Evolutionary conservation across 2,797 vertebrate genomes (phyloP), one percentile per base, ranked within the genome.

Genomic region (Protonibea diacanthus): DNA sequence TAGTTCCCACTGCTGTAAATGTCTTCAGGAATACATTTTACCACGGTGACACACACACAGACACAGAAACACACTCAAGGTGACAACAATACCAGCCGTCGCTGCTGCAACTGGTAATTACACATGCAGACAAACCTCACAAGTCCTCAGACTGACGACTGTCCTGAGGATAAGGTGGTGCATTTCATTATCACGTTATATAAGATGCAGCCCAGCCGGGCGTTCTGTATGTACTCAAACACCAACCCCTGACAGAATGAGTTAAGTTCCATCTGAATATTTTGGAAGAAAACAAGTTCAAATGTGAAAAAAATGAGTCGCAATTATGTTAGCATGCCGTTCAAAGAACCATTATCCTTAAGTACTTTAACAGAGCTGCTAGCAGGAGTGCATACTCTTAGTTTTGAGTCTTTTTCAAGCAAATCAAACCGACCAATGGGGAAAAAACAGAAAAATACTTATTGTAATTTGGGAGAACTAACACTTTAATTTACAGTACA

Each of bases 401-500:
- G 8, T 9, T 38, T 38, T 38, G 33, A 38, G 33, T 33, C 33
- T 33, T 33, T 33, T 33, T 8, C 1, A 33, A 8, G 33, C 33
- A 38, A 38, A 38, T 38, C 33, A 27, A 57, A 52, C 3, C 27
- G 40, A 47, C 21, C 27, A 44, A 45, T 0, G 3, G 8, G 45
- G 45, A 72, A 29, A 64, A 64, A 63, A 4, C 17, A 18, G 38
- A 20, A n/a, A 11, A 49, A 57, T 17, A 3, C 3, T 45, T 38
- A 38, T 33, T 47, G 2, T 29, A 2, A 47, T 47, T 66, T 67
- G 0, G 40, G 48, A 67, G n/a, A 74, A 57, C 2, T 71, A 44
- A 80, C 20, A 23, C 15, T 57, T 71, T 74, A 59, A 82, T 76
- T 55, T 51, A 75, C 53, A 44, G 25, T 48, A 33, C 45, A 51